A percentile compares a stretch with the other conserved stretches of the same genome.
These are phyloP conservation scores for Xiphophorus maculatus DNA, from an alignment of 2,113 vertebrate species.

Conservation along the genomic window DNA sequence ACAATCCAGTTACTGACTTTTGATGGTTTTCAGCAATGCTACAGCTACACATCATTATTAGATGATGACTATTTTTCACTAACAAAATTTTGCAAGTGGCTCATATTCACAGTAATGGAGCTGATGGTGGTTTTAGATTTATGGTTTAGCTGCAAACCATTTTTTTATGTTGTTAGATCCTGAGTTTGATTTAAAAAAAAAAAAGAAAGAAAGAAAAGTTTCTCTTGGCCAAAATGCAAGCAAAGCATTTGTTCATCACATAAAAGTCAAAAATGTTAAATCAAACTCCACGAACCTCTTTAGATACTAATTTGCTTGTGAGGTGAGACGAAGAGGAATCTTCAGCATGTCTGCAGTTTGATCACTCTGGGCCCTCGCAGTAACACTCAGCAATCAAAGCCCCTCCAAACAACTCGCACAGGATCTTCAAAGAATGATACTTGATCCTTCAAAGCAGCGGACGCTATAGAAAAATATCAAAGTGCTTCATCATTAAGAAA, in stretches of 20 bases:
- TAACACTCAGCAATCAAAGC: slow-evolving; percentile 6
- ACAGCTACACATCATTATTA: no score
- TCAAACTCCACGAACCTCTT: not conserved
- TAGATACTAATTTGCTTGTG: not conserved
- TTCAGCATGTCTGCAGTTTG: not conserved
- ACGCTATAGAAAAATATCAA: slow-evolving; percentile 17
- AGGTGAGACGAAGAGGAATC: not conserved
- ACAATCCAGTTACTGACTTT: not conserved
- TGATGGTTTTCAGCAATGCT: no score
- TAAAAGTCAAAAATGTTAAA: not conserved
- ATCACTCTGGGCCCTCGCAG: not conserved
- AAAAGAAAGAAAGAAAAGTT: no score
- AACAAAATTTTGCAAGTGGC: no score
- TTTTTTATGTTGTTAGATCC: no score
- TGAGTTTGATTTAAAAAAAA: no score
- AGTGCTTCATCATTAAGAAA: slow-evolving; percentile 24
- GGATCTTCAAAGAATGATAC: slow-evolving; percentile 13
- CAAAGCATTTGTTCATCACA: not conserved
- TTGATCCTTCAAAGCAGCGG: slow-evolving; percentile 12
- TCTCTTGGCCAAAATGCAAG: not conserved
- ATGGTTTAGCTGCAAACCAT: no score
- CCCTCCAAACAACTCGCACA: slow-evolving; percentile 2
- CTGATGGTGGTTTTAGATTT: no score
- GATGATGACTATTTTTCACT: no score
- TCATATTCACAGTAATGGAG: no score